phyloP scores from a whole-genome alignment of 2,888 invertebrate species.

The Adela reaumurella region DNA sequence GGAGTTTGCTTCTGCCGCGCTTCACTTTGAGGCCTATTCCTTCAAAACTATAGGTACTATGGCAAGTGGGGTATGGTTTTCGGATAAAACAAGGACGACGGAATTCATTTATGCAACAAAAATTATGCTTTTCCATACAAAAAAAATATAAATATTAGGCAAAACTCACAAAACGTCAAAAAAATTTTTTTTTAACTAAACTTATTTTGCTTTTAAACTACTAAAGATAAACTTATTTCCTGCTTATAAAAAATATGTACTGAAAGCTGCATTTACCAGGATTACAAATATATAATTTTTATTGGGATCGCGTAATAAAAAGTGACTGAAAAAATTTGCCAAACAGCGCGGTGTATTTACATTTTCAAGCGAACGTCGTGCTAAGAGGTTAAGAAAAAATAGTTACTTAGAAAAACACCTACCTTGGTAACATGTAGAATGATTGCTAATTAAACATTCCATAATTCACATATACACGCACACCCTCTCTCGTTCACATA shows the following conservation, averaged over 20 bases:
- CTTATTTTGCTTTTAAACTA: neutral
- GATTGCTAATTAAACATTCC: too few relatives aligned
- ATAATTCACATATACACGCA: too few relatives aligned
- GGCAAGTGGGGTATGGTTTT: constrained; percentile 1
- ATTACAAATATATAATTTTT: neutral
- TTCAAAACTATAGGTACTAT: constrained; percentile 1
- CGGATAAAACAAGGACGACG: constrained; percentile 2
- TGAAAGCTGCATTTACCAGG: constrained; percentile 1
- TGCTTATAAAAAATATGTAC: neutral
- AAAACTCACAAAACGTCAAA: constrained; percentile 1
- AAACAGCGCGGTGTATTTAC: too few relatives aligned
- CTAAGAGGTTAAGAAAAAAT: too few relatives aligned
- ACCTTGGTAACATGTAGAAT: too few relatives aligned
- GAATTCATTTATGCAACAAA: constrained; percentile 2
- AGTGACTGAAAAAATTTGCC: too few relatives aligned
- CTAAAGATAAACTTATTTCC: neutral
- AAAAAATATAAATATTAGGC: constrained; percentile 1
- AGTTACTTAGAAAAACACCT: too few relatives aligned
- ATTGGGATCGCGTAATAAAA: neutral
- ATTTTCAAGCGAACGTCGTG: too few relatives aligned
- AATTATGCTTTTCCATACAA: neutral
- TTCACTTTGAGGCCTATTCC: neutral
- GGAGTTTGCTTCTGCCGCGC: too few relatives aligned
- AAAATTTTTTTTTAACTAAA: neutral
- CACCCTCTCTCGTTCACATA: too few relatives aligned